phyloP scores from a whole-genome alignment of 2,797 vertebrate species.

The Trematomus bernacchii region DNA sequence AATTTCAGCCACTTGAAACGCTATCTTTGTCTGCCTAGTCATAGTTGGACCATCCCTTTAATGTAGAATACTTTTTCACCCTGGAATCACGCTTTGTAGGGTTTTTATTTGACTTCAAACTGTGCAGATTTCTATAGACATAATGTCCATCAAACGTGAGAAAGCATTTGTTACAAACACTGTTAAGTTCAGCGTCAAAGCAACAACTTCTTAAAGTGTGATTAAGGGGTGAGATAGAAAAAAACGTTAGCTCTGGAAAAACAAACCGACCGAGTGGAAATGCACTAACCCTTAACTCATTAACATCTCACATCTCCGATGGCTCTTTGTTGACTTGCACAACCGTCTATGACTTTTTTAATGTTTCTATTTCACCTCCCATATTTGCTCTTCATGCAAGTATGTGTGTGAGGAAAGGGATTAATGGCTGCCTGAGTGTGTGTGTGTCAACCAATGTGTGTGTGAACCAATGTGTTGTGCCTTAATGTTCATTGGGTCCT shows the following conservation, averaged over 20 bases:
- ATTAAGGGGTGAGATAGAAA: background rate
- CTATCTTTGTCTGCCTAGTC: background rate
- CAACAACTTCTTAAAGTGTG: background rate
- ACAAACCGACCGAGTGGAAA: background rate
- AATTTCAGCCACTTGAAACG: background rate
- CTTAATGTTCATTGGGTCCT: background rate
- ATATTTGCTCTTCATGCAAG: background rate
- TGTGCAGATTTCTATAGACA: too few relatives aligned
- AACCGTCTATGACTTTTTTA: background rate
- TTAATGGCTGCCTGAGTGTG: background rate
- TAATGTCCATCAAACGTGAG: background rate
- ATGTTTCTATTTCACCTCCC: background rate
- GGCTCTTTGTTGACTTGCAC: background rate
- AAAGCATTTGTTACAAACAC: background rate
- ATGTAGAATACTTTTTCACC: background rate
- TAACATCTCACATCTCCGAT: background rate
- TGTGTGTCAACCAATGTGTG: background rate
- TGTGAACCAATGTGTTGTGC: background rate
- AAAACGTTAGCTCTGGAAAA: background rate
- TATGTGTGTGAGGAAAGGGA: background rate
- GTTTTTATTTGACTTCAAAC: background rate
- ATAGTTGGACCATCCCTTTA: background rate
- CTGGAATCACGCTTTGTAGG: constrained; percentile 1
- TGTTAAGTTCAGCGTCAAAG: background rate
- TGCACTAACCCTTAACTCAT: background rate